These are phyloP conservation scores for Pygocentrus nattereri DNA, from an alignment of 2,797 vertebrate genomes.

Conservation along the genomic window DNA sequence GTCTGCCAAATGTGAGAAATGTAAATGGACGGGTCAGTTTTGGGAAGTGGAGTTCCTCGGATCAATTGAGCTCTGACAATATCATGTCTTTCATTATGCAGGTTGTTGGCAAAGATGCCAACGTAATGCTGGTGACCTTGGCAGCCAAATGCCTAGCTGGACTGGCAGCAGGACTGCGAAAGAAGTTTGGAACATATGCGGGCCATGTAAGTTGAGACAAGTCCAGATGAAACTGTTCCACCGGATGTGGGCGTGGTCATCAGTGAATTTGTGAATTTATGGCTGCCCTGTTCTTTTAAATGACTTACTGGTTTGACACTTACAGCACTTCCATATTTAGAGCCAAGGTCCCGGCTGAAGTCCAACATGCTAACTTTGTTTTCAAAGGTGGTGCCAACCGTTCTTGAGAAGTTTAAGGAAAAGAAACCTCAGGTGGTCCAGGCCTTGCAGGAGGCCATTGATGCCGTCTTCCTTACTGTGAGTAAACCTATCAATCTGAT, in stretches of 20 bases:
- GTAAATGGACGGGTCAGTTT: not conserved
- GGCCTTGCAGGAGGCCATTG: slow-evolving; percentile 95
- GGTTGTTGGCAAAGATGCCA: slow-evolving; percentile 97
- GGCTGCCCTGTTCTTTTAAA: not conserved
- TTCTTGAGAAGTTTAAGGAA: slow-evolving; percentile 98
- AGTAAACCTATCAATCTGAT: slow-evolving; percentile 66
- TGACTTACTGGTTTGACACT: not conserved
- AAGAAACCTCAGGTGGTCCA: slow-evolving; percentile 98
- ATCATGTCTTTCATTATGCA: slow-evolving; percentile 62
- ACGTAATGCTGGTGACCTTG: slow-evolving; percentile 95
- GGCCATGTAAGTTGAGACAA: slow-evolving; percentile 84
- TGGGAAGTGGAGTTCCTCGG: slow-evolving; percentile 5
- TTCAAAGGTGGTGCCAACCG: slow-evolving; percentile 91
- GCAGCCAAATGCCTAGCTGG: slow-evolving; percentile 95
- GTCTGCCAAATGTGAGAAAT: too few relatives aligned
- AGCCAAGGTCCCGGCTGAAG: not conserved
- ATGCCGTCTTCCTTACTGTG: slow-evolving; percentile 96
- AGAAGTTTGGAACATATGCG: slow-evolving; percentile 98
- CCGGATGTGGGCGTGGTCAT: not conserved
- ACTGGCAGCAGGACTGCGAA: slow-evolving; percentile 91
- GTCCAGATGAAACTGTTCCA: not conserved
- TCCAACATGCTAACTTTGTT: not conserved
- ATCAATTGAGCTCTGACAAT: not conserved
- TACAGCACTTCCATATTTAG: not conserved
- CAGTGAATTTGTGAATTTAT: not conserved